Evolutionary conservation across 1,140 invertebrate species (phyloP), one percentile per base, ranked within the genome.

Genomic region (Euura saliciscinereae): DNA sequence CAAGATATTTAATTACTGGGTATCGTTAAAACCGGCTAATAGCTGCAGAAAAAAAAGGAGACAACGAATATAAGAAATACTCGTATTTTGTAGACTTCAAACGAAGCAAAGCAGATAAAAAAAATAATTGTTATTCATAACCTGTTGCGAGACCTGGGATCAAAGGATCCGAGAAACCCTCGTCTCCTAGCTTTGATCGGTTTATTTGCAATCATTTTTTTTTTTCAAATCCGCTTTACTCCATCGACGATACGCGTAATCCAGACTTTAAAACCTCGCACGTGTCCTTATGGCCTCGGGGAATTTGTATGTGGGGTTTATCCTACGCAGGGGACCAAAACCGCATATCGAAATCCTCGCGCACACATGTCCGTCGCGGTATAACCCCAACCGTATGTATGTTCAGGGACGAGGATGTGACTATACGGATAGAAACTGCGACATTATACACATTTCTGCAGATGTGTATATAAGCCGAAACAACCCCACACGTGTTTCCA

Each of bases 261-360:
- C 51, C 51, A n/a, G 6, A 59, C 51, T 59, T 59, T 59, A 59
- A 59, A 59, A 4, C 51, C 10, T 59, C 8, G 51, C 51, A 59
- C 51, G 51, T 59, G 51, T 59, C 13, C 51, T 59, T n/a, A 28
- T 28, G 13, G 10, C 3, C 51, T 3, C 10, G 13, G 51, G 51
- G 51, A n/a, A 59, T 59, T 59, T 6, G 51, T 59, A 59, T 59
- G 51, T n/a, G 28, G 51, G 51, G 51, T 59, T 59, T 59, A 59
- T 59, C 13, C 3, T 59, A 59, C 51, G 51, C 51, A 6, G 13
- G 51, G 51, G 51, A 59, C 8, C 6, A 3, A 3, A 11, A 28
- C 28, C 3, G 51, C 6, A n/a, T 59, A 59, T 59, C 3, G 51
- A 59, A 59, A 59, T 3, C 51, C 6, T 59, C 13, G 51, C 8